Conservation (phyloP, 30 jellyfish, hydroid and myxozoan genomes). For the Rhopilema esculentum region DNA sequence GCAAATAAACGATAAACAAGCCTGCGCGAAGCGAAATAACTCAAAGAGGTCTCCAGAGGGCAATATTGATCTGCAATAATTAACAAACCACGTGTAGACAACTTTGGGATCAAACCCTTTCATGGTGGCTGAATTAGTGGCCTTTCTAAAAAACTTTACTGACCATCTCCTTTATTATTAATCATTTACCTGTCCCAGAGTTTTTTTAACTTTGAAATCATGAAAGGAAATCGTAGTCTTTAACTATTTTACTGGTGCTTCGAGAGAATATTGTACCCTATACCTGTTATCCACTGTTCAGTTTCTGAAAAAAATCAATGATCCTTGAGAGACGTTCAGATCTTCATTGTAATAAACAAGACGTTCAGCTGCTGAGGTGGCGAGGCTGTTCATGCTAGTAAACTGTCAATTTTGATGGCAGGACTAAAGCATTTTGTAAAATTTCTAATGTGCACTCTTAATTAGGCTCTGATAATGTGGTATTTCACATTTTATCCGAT, state of each 20-base stretch:
- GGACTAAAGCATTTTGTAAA: no score
- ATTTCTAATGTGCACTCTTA: no score
- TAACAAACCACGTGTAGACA: constrained; percentile 32
- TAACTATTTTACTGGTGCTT: constrained; percentile 60
- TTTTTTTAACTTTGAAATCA: not conserved
- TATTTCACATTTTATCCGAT: no score
- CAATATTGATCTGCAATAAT: not conserved
- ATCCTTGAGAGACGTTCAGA: constrained; percentile 33
- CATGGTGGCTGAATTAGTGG: constrained; percentile 57
- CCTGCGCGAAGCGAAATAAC: not conserved
- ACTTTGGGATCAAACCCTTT: constrained; percentile 30
- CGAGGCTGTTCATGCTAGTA: not conserved
- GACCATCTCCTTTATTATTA: constrained; percentile 42
- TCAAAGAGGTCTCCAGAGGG: not conserved
- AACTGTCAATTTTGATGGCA: no score
- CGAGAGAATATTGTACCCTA: not conserved
- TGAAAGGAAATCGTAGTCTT: constrained; percentile 70
- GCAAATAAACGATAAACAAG: not conserved
- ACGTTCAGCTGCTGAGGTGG: not conserved
- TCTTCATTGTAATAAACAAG: not conserved
- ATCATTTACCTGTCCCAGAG: constrained; percentile 59
- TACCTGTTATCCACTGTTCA: constrained; percentile 82
- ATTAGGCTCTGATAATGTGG: no score
- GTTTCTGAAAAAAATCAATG: constrained; percentile 44
- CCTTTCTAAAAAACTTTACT: constrained; percentile 16